phyloP scores from a whole-genome alignment of 2,888 invertebrate genomes.

The Didymodactylos carnosus region DNA sequence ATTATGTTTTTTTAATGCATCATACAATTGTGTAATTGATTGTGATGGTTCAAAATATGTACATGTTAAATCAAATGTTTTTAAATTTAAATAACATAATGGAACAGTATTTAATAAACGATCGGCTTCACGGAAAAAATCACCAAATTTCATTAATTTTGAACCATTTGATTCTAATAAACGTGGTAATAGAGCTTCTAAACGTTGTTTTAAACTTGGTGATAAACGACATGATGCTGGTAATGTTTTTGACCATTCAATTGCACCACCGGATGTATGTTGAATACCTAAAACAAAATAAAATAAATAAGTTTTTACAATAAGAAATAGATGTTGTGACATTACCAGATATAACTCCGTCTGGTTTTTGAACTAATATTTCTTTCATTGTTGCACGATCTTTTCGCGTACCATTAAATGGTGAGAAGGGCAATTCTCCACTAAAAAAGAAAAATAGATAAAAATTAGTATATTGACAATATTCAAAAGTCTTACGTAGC shows the following conservation, averaged over 20 bases:
- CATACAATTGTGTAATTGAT: background rate
- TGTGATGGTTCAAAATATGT: background rate
- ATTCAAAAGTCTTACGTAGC: constrained; percentile 51
- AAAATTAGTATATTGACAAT: background rate
- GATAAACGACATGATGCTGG: background rate
- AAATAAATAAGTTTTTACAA: background rate
- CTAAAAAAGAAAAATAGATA: background rate
- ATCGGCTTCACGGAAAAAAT: background rate
- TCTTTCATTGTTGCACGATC: background rate
- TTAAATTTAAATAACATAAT: background rate
- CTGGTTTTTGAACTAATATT: background rate
- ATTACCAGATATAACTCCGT: background rate
- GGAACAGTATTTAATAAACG: background rate
- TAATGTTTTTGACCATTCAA: background rate
- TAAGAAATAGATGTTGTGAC: background rate
- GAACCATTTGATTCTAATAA: background rate
- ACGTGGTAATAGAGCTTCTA: background rate
- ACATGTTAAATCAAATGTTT: background rate
- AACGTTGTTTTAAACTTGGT: background rate
- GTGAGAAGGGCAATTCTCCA: background rate
- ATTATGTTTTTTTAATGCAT: background rate
- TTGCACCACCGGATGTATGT: background rate
- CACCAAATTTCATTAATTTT: background rate
- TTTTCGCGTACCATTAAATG: background rate
- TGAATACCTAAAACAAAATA: background rate